Conservation (phyloP, 1,140 invertebrate genomes). For the Akabosia matsudoensis region DNA sequence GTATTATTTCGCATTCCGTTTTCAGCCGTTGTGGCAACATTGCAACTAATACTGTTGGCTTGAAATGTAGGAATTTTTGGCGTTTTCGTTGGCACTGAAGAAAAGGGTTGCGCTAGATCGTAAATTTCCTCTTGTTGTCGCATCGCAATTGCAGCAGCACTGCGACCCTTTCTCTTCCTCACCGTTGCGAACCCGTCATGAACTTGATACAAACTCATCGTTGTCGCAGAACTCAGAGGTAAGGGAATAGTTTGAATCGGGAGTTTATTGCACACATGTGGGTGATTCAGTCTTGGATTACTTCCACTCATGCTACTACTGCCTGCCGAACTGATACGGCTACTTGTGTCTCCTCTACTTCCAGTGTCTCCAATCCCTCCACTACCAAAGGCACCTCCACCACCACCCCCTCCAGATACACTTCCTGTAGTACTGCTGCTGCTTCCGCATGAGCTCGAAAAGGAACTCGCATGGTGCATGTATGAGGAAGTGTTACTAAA, state of each 20-base stretch:
- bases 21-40: too few relatives aligned
- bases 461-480: not conserved
- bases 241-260: not conserved
- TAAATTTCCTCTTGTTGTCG: slow-evolving; percentile 34
- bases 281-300: slow-evolving; percentile 8
- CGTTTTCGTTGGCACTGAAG: not conserved
- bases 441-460: slow-evolving; percentile 19
- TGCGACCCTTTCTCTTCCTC: slow-evolving; percentile 54
- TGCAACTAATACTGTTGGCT: not conserved
- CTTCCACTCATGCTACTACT: slow-evolving; percentile 13
- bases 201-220: slow-evolving; percentile 56
- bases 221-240: not conserved
- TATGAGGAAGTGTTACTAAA: not conserved
- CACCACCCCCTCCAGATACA: slow-evolving; percentile 53
- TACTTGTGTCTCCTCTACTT: not conserved
- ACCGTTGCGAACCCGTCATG: slow-evolving; percentile 79
- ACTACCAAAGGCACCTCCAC: not conserved
- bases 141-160: slow-evolving; percentile 38
- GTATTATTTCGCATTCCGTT: not conserved
- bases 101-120: slow-evolving; percentile 27
- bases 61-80: not conserved
- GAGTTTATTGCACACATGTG: not conserved
- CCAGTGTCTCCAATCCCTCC: not conserved
- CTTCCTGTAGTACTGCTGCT: slow-evolving; percentile 49
- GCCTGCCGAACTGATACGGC: not conserved